Evolutionary conservation across 2,113 vertebrate genomes (phyloP), one percentile per base, ranked within the genome.

Genomic region (Eulemur rufifrons): DNA sequence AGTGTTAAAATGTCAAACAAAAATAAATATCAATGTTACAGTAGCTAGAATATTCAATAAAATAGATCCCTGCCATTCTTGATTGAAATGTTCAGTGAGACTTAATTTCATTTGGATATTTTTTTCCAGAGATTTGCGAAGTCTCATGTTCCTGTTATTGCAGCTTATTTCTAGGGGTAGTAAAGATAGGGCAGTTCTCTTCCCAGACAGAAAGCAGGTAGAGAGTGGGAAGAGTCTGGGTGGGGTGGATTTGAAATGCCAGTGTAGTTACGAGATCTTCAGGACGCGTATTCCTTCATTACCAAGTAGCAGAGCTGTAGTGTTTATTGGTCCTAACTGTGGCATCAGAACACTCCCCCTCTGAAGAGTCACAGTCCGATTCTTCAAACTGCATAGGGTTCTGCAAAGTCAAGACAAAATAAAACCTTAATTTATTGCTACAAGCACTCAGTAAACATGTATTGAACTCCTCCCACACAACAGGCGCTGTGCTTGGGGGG

Each of bases 1-100:
- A 99, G 99, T 98, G 98, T 98, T 98, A 98, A 99, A 99, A 99
- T 98, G 98, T 99, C 98, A 98, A 99, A 99, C 98, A 99, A 99
- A 99, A 99, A 99, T 99, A 99, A 99, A 99, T 99, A 99, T 99
- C 98, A 99, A 98, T 98, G 98, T 99, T 99, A 99, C 98, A 99
- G 99, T 99, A 99, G 99, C 98, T 99, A 99, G 99, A 99, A 98
- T 98, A 99, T 99, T 99, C 98, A 99, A 99, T 99, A 99, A 99
- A 99, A 98, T 99, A 99, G 98, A 99, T 99, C 99, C 99, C 99
- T 99, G 99, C 99, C 99, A 99, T 99, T 99, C 99, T 98, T 99
- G 99, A 99, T 99, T 99, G 98, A 99, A 99, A 99, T 98, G 98
- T 98, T 99, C 98, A 97, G 97, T 98, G 98, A 99, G 98, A 98